Base-by-base conservation (phyloP, 53 echinoderm and acorn worm species). In the Mesocentrotus franciscanus region DNA sequence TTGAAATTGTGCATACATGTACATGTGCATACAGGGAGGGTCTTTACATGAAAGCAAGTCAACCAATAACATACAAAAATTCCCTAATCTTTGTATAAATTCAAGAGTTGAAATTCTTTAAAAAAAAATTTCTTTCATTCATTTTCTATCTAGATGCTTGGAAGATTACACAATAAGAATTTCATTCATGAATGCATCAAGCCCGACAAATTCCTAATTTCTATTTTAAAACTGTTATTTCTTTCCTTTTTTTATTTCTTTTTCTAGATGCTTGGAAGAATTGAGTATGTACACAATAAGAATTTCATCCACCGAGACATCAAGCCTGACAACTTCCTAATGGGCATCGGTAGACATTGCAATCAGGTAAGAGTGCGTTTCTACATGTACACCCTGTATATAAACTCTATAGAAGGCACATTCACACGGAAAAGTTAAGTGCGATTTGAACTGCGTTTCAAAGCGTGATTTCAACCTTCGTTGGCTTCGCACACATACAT, bases 251-350 rank as follows among this genome's bases (percentile, higher is more conserved):
- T 11, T 2, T 20, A 10, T 92, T 74, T 70, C 0, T 30, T 9
- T 84, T 55, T 71, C 20, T 62, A 96, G 96, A 96, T 96, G 96
- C 93, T 96, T 81, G 96, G 95, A 8, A 95, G 98, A 68, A 98
- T 98, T 58, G 98, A 98, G 94, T 98, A 97, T 96, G 98, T 98
- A 60, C 98, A 98, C 94, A 96, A 95, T 90, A 95, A 95, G 96
- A 96, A 98, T 91, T 99, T 99, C 96, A 99, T 99, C 96, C 99
- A 99, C 95, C 95, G 99, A 97, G 99, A 99, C 76, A 97, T 99
- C 72, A 99, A 99, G 95, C 99, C 99, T 26, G 99, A 99, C 68
- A 99, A 99, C 92, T 99, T 99, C 92, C 96, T 99, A 4, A 99
- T 99, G 99, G 99, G 99, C 20, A 99, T 99, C 39, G 99, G 99